Percentiles rank a stretch among this genome's conserved stretches.
Evolutionary conservation across 2,113 vertebrate genomes (phyloP).

Genomic region (Campylomormyrus tamandua): DNA sequence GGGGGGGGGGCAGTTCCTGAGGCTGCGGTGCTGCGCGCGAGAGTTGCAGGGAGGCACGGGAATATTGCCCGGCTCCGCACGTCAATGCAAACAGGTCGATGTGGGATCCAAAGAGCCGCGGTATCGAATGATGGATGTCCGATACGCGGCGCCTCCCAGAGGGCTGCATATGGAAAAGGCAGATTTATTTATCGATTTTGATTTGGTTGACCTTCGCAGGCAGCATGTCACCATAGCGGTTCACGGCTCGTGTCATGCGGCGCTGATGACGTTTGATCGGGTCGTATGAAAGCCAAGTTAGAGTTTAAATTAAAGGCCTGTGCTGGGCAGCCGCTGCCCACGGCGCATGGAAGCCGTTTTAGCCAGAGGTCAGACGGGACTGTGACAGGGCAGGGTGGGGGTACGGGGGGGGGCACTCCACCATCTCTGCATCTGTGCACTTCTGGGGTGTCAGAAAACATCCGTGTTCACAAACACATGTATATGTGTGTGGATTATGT

Average conservation of each 20-base stretch:
- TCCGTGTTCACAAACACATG: neutral
- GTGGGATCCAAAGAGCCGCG: neutral
- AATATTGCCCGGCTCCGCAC: neutral
- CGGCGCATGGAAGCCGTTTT: neutral
- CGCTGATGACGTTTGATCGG: slow-evolving; percentile 1
- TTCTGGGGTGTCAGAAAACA: neutral
- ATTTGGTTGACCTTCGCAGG: neutral
- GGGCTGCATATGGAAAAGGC: neutral
- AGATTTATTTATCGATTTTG: slow-evolving; percentile 12
- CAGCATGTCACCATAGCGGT: neutral
- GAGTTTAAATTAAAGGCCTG: neutral
- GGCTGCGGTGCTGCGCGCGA: neutral
- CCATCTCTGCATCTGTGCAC: neutral
- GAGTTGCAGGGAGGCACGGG: neutral
- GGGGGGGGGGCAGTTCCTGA: neutral
- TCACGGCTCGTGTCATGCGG: neutral
- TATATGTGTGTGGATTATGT: neutral
- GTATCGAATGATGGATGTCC: slow-evolving; percentile 3
- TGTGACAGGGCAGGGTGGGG: neutral
- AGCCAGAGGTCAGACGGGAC: neutral
- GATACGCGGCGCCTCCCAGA: neutral
- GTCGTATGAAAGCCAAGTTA: neutral
- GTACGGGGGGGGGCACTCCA: neutral
- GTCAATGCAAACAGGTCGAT: slow-evolving; percentile 8
- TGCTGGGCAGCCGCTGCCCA: neutral